These are phyloP conservation scores for Prosopocoilus inquinatus DNA, from an alignment of 2,888 invertebrate species.

Conservation along the genomic window DNA sequence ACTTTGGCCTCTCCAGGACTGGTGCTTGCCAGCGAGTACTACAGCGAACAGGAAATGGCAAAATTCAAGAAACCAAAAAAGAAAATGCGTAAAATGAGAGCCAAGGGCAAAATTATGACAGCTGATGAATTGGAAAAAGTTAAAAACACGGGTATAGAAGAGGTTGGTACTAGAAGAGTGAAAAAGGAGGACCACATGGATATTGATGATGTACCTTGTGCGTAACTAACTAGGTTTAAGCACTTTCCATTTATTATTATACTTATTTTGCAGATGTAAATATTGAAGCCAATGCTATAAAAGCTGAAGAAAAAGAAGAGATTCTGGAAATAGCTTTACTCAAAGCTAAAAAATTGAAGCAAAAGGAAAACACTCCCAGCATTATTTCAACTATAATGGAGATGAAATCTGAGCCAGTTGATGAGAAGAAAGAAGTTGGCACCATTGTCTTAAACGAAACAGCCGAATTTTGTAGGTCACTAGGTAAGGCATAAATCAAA, in stretches of 20 bases:
- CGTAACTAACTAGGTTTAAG: conserved; percentile 17
- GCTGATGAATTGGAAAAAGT: conserved; percentile 65
- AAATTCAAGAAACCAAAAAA: conserved; percentile 89
- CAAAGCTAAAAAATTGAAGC: conserved; percentile 59
- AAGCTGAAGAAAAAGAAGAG: conserved; percentile 59
- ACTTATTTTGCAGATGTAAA: conserved; percentile 12
- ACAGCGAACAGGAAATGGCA: conserved; percentile 78
- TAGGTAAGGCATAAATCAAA: conserved; percentile 46
- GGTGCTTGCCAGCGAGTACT: conserved; percentile 83
- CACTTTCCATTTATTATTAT: conserved; percentile 18
- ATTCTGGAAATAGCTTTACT: conserved; percentile 56
- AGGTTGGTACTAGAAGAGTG: conserved; percentile 42
- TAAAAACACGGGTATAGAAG: conserved; percentile 23
- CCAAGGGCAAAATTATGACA: conserved; percentile 60
- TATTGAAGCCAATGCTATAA: conserved; percentile 45
- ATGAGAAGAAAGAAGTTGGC: conserved; percentile 42
- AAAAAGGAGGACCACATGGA: conserved; percentile 55
- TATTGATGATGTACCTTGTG: conserved; percentile 66
- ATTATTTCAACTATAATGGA: conserved; percentile 37
- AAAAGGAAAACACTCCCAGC: conserved; percentile 49
- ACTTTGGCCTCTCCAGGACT: conserved; percentile 67
- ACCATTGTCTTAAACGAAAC: conserved; percentile 87
- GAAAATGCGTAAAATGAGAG: conserved; percentile 69
- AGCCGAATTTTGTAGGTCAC: conserved; percentile 93
- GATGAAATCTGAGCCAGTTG: conserved; percentile 44